These are phyloP conservation scores for Trachelus stipa DNA, from an alignment of 2,888 invertebrate genomes.

Conservation along the genomic window DNA sequence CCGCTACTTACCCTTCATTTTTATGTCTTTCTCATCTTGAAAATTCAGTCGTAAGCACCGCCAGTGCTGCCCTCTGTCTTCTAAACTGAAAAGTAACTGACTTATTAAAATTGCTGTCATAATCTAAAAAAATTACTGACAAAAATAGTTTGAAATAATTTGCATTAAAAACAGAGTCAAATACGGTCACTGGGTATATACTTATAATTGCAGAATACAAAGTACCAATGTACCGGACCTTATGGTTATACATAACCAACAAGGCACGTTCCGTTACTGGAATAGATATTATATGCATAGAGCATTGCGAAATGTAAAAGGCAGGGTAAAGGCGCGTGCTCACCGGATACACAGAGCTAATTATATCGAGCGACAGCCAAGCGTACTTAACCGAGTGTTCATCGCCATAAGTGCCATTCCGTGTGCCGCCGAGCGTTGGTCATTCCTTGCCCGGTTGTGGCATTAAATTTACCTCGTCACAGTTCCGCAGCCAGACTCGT, in stretches of 20 bases:
- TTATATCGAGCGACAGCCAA: not conserved
- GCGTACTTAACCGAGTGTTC: not conserved
- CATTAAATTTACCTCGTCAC: not conserved
- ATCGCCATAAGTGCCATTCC: not conserved
- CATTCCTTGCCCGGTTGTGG: not conserved
- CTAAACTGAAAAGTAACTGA: too few relatives aligned
- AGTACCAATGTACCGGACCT: not conserved
- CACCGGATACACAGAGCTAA: not conserved
- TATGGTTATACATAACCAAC: not conserved
- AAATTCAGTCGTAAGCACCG: too few relatives aligned
- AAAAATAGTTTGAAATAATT: too few relatives aligned
- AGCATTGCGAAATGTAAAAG: not conserved
- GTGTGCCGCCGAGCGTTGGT: not conserved
- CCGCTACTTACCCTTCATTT: too few relatives aligned
- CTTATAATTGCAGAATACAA: not conserved
- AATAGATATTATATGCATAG: not conserved
- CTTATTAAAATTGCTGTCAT: too few relatives aligned
- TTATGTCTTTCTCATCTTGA: too few relatives aligned
- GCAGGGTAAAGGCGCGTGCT: not conserved
- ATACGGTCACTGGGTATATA: too few relatives aligned
- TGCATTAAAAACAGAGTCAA: too few relatives aligned
- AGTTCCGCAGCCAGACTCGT: not conserved
- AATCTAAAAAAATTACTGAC: too few relatives aligned
- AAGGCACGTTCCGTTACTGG: not conserved
- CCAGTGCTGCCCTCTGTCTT: too few relatives aligned